Percentiles rank a stretch among this genome's conserved stretches.
Conservation (phyloP, 2,888 invertebrate species). For the Drosophila tanythrix region DNA sequence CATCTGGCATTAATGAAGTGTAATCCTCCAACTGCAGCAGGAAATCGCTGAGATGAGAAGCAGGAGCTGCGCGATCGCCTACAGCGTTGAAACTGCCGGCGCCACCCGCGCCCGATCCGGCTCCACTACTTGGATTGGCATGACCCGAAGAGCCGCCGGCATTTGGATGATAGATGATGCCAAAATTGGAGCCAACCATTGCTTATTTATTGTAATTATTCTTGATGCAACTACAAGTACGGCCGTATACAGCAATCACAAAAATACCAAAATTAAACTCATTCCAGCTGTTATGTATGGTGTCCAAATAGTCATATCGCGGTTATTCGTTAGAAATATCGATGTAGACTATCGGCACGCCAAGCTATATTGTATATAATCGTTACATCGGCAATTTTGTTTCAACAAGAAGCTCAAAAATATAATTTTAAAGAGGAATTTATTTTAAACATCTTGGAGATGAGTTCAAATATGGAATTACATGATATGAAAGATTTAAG, state of each 20-base stretch:
- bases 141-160: slow-evolving; percentile 53
- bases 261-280: not conserved
- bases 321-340: not conserved
- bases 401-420: not conserved
- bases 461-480: slow-evolving; percentile 16
- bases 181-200: slow-evolving; percentile 73
- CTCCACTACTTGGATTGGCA: slow-evolving; percentile 8
- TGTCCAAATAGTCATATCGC: not conserved
- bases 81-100: slow-evolving; percentile 19
- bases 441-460: not conserved
- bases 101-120: not conserved
- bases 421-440: not conserved
- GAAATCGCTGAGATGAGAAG: slow-evolving; percentile 69
- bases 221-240: slow-evolving; percentile 2
- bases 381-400: not conserved
- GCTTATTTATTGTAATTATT: not conserved
- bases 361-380: too few species aligned
- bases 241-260: not conserved
- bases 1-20: slow-evolving; percentile 95
- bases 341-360: not conserved
- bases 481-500: not conserved
- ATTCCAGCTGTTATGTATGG: not conserved
- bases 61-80: slow-evolving; percentile 47
- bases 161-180: slow-evolving; percentile 63
- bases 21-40: slow-evolving; percentile 90